phyloP scores from a whole-genome alignment of 1,140 invertebrate genomes.

The Caenorhabditis tropicalis region DNA sequence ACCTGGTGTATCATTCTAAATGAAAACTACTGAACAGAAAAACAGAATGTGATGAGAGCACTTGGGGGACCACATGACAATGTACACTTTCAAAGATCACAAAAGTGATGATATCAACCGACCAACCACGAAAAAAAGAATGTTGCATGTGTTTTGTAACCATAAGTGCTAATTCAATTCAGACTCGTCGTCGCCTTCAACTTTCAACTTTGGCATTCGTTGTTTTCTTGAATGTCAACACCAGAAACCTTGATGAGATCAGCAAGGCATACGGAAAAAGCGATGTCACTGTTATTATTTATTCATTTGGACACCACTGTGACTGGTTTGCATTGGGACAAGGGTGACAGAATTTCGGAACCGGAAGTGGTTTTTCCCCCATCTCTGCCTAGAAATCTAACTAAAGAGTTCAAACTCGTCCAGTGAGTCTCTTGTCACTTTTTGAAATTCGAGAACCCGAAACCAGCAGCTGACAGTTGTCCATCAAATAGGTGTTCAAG shows the following conservation, averaged over 20 bases:
- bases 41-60: too few relatives aligned
- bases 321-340: not conserved
- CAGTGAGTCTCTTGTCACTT: too few relatives aligned
- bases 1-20: too few relatives aligned
- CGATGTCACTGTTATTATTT: not conserved
- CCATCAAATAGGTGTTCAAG: slow-evolving; percentile 37
- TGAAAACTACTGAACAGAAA: too few relatives aligned
- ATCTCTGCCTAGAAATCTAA: not conserved
- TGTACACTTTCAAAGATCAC: slow-evolving; percentile 5
- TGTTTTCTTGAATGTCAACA: not conserved
- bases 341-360: not conserved
- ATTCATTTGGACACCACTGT: slow-evolving; percentile 11
- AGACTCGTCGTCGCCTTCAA: not conserved
- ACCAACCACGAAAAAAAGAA: not conserved
- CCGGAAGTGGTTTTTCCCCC: not conserved
- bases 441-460: too few relatives aligned
- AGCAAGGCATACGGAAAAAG: not conserved
- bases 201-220: slow-evolving; percentile 3
- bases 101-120: not conserved
- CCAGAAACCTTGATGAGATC: slow-evolving; percentile 11
- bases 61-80: not conserved
- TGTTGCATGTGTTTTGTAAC: not conserved
- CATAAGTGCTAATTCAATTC: not conserved
- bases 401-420: not conserved
- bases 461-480: slow-evolving; percentile 20